phyloP scores from a whole-genome alignment of 2,113 vertebrate species.

The Prunella fulvescens region DNA sequence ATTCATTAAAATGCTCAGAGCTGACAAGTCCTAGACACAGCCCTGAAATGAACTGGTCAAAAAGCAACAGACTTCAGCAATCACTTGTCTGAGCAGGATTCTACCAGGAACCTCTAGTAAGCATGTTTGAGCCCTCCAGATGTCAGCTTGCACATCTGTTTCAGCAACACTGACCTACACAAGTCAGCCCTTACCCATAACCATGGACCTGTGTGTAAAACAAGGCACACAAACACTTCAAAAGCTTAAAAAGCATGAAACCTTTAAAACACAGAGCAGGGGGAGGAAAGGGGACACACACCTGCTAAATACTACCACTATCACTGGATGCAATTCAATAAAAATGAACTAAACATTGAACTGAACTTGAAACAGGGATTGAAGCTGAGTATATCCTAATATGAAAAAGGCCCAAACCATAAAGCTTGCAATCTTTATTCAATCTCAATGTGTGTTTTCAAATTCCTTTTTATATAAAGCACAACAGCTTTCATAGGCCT shows the following conservation, averaged over 20 bases:
- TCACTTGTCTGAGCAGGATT: background rate
- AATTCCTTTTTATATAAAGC: background rate
- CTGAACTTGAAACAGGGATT: background rate
- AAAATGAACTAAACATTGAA: background rate
- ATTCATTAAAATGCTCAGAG: background rate
- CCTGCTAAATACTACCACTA: background rate
- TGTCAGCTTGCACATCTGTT: background rate
- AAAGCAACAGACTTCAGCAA: background rate
- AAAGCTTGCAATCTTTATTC: background rate
- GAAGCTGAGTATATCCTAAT: background rate
- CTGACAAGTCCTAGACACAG: background rate
- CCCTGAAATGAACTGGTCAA: background rate
- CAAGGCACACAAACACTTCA: background rate
- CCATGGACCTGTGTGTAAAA: background rate
- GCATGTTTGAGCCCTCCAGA: background rate
- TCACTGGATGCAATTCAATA: background rate
- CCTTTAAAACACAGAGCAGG: background rate
- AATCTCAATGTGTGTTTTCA: background rate
- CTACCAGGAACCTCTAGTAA: background rate
- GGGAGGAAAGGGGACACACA: fast-evolving
- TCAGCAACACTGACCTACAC: background rate
- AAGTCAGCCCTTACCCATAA: background rate
- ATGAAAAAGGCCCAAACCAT: background rate
- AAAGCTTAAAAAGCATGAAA: background rate
- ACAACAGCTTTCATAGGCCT: background rate